phyloP scores from a whole-genome alignment of 2,797 vertebrate genomes.

The Gymnopithys bicolor region DNA sequence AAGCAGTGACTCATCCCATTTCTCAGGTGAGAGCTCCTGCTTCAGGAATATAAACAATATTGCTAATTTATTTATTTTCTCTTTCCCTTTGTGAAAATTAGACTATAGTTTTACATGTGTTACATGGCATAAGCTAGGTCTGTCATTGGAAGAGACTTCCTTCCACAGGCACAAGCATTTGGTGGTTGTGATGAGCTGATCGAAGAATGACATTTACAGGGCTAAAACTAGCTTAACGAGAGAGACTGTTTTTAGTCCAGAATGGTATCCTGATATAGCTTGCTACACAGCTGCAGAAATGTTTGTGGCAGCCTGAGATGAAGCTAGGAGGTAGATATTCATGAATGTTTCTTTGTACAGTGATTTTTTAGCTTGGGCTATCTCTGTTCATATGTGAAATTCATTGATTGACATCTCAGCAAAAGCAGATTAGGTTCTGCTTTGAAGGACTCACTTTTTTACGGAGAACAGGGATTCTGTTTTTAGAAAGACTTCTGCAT shows the following conservation, averaged over 20 bases:
- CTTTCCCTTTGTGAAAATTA: background rate
- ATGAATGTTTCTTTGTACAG: background rate
- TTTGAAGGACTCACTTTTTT: background rate
- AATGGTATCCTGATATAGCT: slow-evolving; percentile 4
- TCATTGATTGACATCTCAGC: background rate
- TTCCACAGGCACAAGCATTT: background rate
- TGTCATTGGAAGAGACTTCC: background rate
- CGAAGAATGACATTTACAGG: background rate
- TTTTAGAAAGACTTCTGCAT: background rate
- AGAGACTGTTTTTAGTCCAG: slow-evolving; percentile 21
- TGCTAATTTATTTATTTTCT: background rate
- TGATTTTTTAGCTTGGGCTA: background rate
- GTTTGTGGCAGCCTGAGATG: background rate
- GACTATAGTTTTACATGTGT: background rate
- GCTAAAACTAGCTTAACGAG: slow-evolving; percentile 3
- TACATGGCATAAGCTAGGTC: background rate
- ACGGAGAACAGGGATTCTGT: background rate
- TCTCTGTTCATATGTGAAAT: background rate
- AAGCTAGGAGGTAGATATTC: background rate
- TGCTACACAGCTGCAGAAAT: slow-evolving; percentile 24
- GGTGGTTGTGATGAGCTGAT: background rate
- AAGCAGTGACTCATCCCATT: background rate
- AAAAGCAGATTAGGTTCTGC: background rate
- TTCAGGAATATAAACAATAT: background rate
- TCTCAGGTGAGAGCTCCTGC: background rate